Evolutionary conservation across 2,888 invertebrate genomes (phyloP), one percentile per base, ranked within the genome.

Genomic region (Lepidocyrtoides sp.): DNA sequence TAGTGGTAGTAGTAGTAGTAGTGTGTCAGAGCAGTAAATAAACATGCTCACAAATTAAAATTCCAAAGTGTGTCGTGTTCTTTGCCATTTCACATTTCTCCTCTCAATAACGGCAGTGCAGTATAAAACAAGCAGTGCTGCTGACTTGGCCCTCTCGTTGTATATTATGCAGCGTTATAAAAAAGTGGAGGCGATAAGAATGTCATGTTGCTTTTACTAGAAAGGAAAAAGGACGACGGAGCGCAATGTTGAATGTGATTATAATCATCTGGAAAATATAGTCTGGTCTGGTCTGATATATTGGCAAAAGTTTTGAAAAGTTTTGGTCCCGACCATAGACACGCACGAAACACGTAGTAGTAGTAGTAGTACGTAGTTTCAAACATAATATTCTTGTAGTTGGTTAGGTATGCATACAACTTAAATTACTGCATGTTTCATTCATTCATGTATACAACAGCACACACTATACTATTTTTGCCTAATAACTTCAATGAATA

Each of bases 1-100:
- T 23, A 57, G 4, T 5, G 8, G 0, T 29, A 3, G 8, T n/a
- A 14, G 14, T 32, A 54, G 20, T 2, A 54, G 54, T 36, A 48
- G n/a, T 23, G 29, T 8, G 36, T 14, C 66, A 26, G 17, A 1
- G 32, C 29, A 26, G 51, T 51, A 79, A 54, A 79, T 79, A 79
- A 79, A 60, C 63, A 63, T 44, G 83, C 48, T 66, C 66, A 10
- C 81, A 83, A 83, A 83, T 83, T 83, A 83, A 83, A 83, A 83
- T 83, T 83, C 83, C 83, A 66, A 66, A 26, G 63, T 48, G 83
- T 83, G 44, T 83, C 82, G 60, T 82, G 63, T 79, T 44, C 7
- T 66, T 79, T 77, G 57, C 79, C 57, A 36, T 57, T 79, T 75
- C 12, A 26, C 44, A 41, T 72, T 77, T 51, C 51, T 51, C 77